These are phyloP conservation scores for Drosophila truncata DNA, from an alignment of 1,140 invertebrate species.

Conservation along the genomic window DNA sequence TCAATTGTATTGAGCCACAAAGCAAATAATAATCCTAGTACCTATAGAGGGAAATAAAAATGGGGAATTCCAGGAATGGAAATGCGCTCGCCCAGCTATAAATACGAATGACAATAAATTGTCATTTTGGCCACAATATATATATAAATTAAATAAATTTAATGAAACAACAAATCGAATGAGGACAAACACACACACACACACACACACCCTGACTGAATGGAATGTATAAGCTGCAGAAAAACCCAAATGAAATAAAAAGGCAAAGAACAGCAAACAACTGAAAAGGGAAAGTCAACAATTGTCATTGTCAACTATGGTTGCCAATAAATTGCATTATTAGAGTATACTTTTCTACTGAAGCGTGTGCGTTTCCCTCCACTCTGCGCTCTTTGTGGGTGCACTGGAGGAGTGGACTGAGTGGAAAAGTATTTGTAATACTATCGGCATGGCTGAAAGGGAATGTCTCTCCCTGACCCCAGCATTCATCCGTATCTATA, in stretches of 20 bases:
- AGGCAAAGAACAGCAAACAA: slow-evolving; percentile 28
- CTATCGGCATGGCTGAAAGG: slow-evolving; percentile 53
- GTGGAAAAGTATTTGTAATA: slow-evolving; percentile 70
- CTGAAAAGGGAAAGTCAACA: slow-evolving; percentile 68
- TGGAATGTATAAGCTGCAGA: slow-evolving; percentile 37
- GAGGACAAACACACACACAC: neutral
- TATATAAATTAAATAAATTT: slow-evolving; percentile 73
- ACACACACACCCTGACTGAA: neutral
- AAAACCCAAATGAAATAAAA: slow-evolving; percentile 39
- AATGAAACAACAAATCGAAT: slow-evolving; percentile 52
- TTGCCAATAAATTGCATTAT: slow-evolving; percentile 81
- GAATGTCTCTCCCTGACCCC: slow-evolving; percentile 18
- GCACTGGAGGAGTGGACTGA: neutral
- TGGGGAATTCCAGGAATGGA: slow-evolving; percentile 30
- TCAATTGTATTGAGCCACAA: slow-evolving; percentile 36
- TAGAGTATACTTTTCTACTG: slow-evolving; percentile 59
- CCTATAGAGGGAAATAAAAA: slow-evolving; percentile 24
- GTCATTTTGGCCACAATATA: slow-evolving; percentile 64
- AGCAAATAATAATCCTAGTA: slow-evolving; percentile 50
- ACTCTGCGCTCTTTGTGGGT: neutral
- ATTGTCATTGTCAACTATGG: slow-evolving; percentile 77
- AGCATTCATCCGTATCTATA: slow-evolving; percentile 14
- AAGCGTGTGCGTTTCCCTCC: slow-evolving; percentile 2
- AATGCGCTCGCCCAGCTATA: slow-evolving; percentile 41
- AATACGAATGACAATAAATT: slow-evolving; percentile 80